Conservation (phyloP, 2,113 vertebrate species). For the Verasper variegatus region DNA sequence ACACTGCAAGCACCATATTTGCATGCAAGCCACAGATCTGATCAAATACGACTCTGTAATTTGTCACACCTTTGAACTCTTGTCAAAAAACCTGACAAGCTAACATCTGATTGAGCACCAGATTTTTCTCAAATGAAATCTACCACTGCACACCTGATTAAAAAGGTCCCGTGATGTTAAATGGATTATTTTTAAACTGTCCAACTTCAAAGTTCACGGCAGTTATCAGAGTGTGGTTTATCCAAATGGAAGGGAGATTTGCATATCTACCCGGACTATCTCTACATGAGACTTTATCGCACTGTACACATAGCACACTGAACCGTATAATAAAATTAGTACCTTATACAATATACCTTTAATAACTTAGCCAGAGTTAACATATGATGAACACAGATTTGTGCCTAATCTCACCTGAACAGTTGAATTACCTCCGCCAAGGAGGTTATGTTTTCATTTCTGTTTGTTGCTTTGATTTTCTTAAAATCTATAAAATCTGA, state of each 20-base stretch:
- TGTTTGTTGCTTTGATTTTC: no score
- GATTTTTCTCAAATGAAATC: neutral
- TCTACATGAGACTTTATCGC: no score
- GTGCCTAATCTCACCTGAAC: no score
- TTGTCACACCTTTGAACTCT: neutral
- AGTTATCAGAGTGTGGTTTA: no score
- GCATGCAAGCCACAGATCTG: neutral
- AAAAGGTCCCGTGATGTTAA: neutral
- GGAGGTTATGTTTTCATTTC: no score
- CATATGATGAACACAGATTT: neutral
- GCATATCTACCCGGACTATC: no score
- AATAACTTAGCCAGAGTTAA: neutral
- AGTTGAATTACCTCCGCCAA: no score
- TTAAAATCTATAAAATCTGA: no score
- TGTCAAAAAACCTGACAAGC: neutral
- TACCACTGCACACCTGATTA: neutral
- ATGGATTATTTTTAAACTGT: neutral
- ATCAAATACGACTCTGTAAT: constrained; percentile 2
- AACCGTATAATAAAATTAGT: neutral
- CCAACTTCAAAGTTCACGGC: no score
- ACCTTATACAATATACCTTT: neutral
- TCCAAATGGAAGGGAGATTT: no score
- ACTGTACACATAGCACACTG: no score
- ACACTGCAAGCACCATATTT: neutral
- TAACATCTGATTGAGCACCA: neutral